Percentiles rank a stretch among this genome's conserved stretches.
Conservation (phyloP, 1,140 invertebrate genomes). For the Apis laboriosa region DNA sequence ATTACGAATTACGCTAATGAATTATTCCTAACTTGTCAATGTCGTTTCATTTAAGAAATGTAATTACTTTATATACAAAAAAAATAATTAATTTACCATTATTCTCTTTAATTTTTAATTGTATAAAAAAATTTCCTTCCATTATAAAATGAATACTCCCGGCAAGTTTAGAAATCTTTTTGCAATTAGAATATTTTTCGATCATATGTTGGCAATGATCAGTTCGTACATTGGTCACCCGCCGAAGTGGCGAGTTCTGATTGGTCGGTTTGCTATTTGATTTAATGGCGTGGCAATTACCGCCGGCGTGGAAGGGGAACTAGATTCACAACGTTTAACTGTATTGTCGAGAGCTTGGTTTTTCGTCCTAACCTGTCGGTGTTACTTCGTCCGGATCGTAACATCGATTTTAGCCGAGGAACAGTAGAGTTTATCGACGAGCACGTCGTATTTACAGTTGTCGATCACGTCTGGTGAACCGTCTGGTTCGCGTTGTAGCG, state of each 20-base stretch:
- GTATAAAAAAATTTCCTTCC: background rate
- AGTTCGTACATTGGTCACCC: background rate
- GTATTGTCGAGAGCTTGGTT: background rate
- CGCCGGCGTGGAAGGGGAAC: background rate
- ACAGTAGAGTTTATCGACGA: no score
- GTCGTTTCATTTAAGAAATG: no score
- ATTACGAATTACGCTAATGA: no score
- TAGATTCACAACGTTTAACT: background rate
- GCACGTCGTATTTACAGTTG: background rate
- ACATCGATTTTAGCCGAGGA: slow-evolving; percentile 1
- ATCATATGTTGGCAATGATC: background rate
- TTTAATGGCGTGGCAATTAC: slow-evolving; percentile 24
- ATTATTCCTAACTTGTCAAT: no score
- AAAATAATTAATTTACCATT: no score
- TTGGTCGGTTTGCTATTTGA: background rate
- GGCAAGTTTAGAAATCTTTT: no score
- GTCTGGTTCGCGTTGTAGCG: slow-evolving; percentile 17
- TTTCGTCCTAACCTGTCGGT: slow-evolving; percentile 31
- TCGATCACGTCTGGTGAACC: background rate
- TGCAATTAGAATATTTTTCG: background rate
- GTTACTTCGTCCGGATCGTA: slow-evolving; percentile 6
- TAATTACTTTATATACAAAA: no score
- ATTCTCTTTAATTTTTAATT: background rate
- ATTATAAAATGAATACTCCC: background rate
- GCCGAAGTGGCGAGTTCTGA: slow-evolving; percentile 27